These are phyloP conservation scores for Eurystomus gularis DNA, from an alignment of 2,113 vertebrate species.

Conservation along the genomic window DNA sequence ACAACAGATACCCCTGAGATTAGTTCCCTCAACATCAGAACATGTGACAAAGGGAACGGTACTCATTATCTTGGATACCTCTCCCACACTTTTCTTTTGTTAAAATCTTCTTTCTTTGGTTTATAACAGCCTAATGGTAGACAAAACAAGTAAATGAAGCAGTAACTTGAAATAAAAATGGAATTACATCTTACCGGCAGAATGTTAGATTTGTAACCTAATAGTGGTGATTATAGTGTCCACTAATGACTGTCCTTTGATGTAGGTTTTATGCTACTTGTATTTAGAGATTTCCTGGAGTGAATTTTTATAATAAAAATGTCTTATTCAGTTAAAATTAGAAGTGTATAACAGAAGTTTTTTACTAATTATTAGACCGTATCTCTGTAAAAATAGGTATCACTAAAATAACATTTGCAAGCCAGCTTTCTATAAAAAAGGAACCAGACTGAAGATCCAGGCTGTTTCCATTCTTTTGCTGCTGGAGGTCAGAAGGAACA, in stretches of 20 bases:
- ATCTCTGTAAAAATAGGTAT: neutral
- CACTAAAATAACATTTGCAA: neutral
- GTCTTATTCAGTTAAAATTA: neutral
- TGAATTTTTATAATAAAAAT: neutral
- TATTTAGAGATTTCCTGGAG: neutral
- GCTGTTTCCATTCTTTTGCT: constrained; percentile 8
- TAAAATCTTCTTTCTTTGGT: neutral
- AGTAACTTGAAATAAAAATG: neutral
- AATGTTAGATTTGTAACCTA: neutral
- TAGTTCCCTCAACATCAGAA: neutral
- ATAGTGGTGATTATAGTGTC: neutral
- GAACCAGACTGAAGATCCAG: neutral
- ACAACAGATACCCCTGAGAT: neutral
- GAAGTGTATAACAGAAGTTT: neutral
- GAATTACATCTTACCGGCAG: neutral
- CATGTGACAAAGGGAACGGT: neutral
- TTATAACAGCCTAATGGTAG: neutral
- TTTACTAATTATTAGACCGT: neutral
- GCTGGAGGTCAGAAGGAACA: constrained; percentile 17
- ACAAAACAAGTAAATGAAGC: neutral
- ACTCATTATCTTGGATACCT: neutral
- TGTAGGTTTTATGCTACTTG: neutral
- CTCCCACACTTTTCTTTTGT: neutral
- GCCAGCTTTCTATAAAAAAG: neutral
- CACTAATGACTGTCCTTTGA: neutral